Conservation (phyloP, 1,140 invertebrate genomes). For the Monochamus saltuarius region DNA sequence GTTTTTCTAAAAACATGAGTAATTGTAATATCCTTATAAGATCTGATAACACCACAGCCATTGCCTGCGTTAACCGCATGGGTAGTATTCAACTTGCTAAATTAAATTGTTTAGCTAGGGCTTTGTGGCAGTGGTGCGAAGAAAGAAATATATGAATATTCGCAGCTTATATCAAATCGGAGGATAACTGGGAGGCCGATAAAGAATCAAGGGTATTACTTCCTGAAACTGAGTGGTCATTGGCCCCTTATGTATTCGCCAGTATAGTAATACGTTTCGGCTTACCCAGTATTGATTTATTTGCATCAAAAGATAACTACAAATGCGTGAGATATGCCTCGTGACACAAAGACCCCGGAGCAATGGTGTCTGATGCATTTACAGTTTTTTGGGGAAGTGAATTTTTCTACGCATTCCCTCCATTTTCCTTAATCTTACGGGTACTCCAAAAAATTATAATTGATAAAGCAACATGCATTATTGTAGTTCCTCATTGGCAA, state of each 20-base stretch:
- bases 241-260: not conserved
- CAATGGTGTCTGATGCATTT: not conserved
- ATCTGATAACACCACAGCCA: conserved; percentile 51
- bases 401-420: too few species aligned
- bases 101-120: conserved; percentile 38
- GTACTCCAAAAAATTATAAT: too few species aligned
- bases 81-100: too few species aligned
- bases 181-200: conserved; percentile 41
- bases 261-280: conserved; percentile 1
- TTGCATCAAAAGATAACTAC: too few species aligned
- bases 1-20: conserved; percentile 37
- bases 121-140: conserved; percentile 50
- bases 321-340: too few species aligned
- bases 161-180: conserved; percentile 48
- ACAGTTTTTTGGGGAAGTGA: conserved; percentile 6
- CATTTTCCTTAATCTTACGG: too few species aligned
- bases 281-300: too few species aligned
- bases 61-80: too few species aligned
- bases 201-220: conserved; percentile 25
- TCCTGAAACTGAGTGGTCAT: conserved; percentile 13
- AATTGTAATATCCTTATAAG: conserved; percentile 44
- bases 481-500: conserved; percentile 13
- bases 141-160: conserved; percentile 40
- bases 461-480: conserved; percentile 18
- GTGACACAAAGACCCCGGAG: conserved; percentile 1